Conservation (phyloP, 2,888 invertebrate species). For the Zootermopsis nevadensis region DNA sequence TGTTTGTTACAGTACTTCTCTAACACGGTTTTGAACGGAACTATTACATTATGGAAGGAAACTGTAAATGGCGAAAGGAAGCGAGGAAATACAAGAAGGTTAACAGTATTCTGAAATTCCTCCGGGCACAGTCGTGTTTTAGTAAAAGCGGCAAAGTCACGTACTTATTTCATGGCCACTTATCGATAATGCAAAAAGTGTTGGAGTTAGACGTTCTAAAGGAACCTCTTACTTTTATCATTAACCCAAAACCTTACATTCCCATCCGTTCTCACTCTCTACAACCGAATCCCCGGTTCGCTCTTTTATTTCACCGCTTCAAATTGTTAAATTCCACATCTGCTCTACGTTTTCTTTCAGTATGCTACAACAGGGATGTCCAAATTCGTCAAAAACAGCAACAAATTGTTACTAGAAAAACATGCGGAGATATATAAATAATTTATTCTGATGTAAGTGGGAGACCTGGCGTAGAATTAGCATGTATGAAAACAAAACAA, state of each 20-base stretch:
- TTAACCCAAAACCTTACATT: conserved; percentile 4
- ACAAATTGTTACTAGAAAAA: too few species aligned
- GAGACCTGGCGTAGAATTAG: too few species aligned
- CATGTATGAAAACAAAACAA: too few species aligned
- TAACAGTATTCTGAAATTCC: background rate
- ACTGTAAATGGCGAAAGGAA: background rate
- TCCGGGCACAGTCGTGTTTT: background rate
- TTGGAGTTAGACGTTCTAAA: background rate
- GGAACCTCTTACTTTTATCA: background rate
- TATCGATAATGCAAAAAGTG: conserved; percentile 34
- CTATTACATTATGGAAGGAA: conserved; percentile 8
- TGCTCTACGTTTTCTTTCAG: too few species aligned
- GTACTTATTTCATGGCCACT: conserved; percentile 46
- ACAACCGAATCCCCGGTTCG: too few species aligned
- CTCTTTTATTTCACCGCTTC: too few species aligned
- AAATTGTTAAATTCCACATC: too few species aligned
- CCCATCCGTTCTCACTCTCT: background rate
- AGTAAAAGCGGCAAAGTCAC: conserved; percentile 27
- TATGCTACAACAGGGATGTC: too few species aligned
- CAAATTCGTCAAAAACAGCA: too few species aligned
- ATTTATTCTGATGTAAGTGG: too few species aligned
- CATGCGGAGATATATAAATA: too few species aligned
- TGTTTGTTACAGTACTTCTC: background rate
- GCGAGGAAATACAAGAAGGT: background rate
- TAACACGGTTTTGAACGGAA: background rate